Evolutionary conservation across 2,113 vertebrate species (phyloP).

Genomic region (Telmatochromis sp.): DNA sequence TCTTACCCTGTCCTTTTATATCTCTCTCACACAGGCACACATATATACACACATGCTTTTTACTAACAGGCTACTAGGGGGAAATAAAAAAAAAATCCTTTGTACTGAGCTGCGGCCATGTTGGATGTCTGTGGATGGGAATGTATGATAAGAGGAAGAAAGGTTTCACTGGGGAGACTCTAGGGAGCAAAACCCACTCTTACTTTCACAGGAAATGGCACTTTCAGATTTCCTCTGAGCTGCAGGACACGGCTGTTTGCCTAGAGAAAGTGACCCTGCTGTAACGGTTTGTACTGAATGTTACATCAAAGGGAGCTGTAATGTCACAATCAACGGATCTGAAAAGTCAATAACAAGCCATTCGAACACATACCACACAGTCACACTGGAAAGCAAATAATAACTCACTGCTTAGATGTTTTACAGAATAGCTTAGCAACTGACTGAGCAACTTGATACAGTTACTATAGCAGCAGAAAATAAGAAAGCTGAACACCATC

Average conservation of each 20-base stretch:
- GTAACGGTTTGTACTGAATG: not conserved
- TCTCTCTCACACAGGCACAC: not conserved
- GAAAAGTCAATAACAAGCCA: not conserved
- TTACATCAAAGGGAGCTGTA: not conserved
- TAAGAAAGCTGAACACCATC: not conserved
- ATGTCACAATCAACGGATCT: not conserved
- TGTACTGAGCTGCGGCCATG: slow-evolving; percentile 35
- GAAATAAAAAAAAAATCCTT: slow-evolving; percentile 35
- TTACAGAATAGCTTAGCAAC: slow-evolving; percentile 13
- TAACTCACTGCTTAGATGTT: not conserved
- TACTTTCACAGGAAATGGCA: slow-evolving; percentile 55
- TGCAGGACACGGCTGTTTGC: not conserved
- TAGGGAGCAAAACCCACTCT: slow-evolving; percentile 40
- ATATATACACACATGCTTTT: not conserved
- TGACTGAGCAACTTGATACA: not conserved
- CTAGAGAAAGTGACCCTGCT: slow-evolving; percentile 38
- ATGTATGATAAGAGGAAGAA: slow-evolving; percentile 52
- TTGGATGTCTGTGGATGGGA: slow-evolving; percentile 43
- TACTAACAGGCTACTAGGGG: not conserved
- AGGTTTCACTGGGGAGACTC: slow-evolving; percentile 25
- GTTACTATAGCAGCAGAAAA: slow-evolving; percentile 42
- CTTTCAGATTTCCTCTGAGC: slow-evolving; percentile 37
- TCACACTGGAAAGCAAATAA: not conserved
- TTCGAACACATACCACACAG: not conserved
- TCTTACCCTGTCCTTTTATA: not conserved